Evolutionary conservation across 2,797 vertebrate genomes (phyloP).

Genomic region (Myotis myotis): DNA sequence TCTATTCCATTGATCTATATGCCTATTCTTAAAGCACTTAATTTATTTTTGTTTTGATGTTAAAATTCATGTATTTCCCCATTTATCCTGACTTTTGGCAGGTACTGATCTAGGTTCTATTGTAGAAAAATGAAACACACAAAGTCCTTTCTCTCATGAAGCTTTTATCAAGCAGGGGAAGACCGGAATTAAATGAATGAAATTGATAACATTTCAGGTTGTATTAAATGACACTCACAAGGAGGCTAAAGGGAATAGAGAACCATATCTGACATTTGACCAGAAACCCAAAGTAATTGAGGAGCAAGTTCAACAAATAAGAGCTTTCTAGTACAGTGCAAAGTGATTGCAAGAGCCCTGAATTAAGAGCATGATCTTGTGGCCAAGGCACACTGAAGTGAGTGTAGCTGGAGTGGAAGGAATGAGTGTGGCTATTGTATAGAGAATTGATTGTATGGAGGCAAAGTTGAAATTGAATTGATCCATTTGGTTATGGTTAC

Average conservation of each 20-base stretch:
- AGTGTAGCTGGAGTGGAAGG: neutral
- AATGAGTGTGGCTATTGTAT: neutral
- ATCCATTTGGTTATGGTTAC: neutral
- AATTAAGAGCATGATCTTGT: neutral
- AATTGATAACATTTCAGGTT: neutral
- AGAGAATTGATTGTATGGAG: neutral
- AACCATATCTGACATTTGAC: neutral
- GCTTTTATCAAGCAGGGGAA: neutral
- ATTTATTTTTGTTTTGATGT: neutral
- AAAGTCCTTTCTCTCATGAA: neutral
- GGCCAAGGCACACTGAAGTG: neutral
- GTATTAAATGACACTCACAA: neutral
- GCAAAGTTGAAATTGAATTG: neutral
- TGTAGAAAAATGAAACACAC: neutral
- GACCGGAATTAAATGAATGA: neutral
- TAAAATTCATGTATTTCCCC: neutral
- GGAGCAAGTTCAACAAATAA: neutral
- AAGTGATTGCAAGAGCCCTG: neutral
- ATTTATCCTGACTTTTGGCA: neutral
- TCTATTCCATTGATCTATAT: no score
- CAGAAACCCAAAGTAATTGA: neutral
- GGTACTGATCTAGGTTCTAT: neutral
- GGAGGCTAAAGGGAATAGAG: neutral
- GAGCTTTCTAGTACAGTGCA: neutral
- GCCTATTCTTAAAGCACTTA: neutral